Percentiles rank a stretch among this genome's conserved stretches.
Conservation (phyloP, 2,888 invertebrate genomes). For the Pantelozetes paolii region DNA sequence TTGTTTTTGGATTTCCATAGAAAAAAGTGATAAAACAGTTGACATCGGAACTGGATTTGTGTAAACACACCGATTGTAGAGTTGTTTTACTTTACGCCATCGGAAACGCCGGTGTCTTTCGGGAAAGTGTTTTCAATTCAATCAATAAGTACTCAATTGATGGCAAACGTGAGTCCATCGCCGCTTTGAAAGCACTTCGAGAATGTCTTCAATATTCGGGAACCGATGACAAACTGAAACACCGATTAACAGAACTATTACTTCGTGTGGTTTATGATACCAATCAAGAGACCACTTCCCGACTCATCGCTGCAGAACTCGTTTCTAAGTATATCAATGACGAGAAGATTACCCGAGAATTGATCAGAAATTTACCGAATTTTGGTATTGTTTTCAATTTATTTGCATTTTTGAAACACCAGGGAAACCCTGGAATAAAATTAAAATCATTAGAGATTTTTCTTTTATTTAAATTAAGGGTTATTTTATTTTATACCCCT, state of each 20-base stretch:
- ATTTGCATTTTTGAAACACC: not conserved
- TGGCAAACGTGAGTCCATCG: slow-evolving; percentile 43
- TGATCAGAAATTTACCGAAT: slow-evolving; percentile 37
- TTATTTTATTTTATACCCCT: too few relatives aligned
- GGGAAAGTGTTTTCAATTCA: slow-evolving; percentile 9
- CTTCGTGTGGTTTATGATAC: slow-evolving; percentile 40
- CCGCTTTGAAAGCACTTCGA: slow-evolving; percentile 40
- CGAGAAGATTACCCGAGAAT: slow-evolving; percentile 13
- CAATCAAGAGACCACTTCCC: slow-evolving; percentile 46
- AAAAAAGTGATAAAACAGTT: slow-evolving; percentile 36
- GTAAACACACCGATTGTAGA: slow-evolving; percentile 43
- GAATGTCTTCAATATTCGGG: slow-evolving; percentile 39
- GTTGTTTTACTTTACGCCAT: slow-evolving; percentile 41
- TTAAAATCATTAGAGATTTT: too few relatives aligned
- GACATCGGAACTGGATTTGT: slow-evolving; percentile 36
- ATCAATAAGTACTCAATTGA: slow-evolving; percentile 38
- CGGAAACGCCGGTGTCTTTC: slow-evolving; percentile 42
- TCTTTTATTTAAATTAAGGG: too few relatives aligned
- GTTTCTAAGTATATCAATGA: slow-evolving; percentile 43
- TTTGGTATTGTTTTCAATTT: slow-evolving; percentile 12
- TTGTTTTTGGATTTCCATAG: slow-evolving; percentile 4
- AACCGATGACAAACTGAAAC: slow-evolving; percentile 20
- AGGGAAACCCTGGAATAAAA: not conserved
- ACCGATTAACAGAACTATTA: slow-evolving; percentile 29
- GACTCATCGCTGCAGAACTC: slow-evolving; percentile 48